Percentiles rank a stretch among this genome's conserved stretches.
Evolutionary conservation across 2,113 vertebrate genomes (phyloP).

Genomic region (Chloebia gouldiae): DNA sequence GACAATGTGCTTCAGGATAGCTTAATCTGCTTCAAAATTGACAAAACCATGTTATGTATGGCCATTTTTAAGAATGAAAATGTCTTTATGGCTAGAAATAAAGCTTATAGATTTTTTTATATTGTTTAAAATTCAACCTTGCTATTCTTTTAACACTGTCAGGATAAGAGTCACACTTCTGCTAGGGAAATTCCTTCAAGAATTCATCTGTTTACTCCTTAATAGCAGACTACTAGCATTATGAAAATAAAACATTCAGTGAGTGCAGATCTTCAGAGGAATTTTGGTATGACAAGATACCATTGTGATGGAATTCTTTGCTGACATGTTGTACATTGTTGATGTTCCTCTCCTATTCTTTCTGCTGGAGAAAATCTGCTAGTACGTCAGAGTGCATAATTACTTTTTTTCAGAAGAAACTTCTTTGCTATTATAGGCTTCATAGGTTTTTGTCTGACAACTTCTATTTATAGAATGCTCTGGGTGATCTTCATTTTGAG

Average conservation of each 20-base stretch:
- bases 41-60: not conserved
- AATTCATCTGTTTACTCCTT: not conserved
- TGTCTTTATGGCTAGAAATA: not conserved
- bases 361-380: not conserved
- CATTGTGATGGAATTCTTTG: not conserved
- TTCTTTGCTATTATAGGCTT: not conserved
- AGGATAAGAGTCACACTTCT: not conserved
- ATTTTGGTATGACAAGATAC: not conserved
- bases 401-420: not conserved
- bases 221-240: not conserved
- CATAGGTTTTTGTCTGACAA: not conserved
- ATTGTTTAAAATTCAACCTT: not conserved
- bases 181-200: not conserved
- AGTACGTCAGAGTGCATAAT: accelerated
- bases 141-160: not conserved
- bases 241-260: not conserved
- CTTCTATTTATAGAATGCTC: not conserved
- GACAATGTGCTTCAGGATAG: not conserved
- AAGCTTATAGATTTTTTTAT: not conserved
- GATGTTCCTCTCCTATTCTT: not conserved
- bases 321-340: not conserved
- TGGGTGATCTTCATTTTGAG: not conserved
- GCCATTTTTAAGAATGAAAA: not conserved
- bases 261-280: not conserved
- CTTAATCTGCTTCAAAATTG: not conserved